Base-by-base conservation (phyloP, 2,113 vertebrate species). In the Opisthocomus hoazin region DNA sequence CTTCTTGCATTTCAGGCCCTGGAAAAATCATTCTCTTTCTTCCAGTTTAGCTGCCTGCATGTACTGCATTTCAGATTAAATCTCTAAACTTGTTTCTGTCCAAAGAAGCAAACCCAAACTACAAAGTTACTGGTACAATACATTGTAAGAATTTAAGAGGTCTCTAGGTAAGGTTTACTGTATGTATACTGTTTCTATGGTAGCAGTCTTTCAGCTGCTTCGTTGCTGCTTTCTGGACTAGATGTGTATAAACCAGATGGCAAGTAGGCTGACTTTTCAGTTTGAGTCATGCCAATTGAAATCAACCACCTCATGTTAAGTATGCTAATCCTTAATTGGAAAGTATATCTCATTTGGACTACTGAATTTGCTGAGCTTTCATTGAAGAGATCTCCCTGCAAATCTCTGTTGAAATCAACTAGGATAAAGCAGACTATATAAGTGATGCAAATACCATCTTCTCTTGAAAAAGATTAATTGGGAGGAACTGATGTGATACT, bases 251-350 rank as follows among this genome's bases (percentile, higher is more conserved):
- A 95, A 91, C 58, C 94, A 89, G 84, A 95, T 95, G 97, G 88
- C 92, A 97, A 96, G 91, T 94, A 87, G 78, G 94, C 94, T 97
- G 97, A 97, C 89, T 95, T 98, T 97, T 98, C 94, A 89, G 87
- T 95, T 96, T 97, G 95, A 97, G 85, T 96, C 76, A 81, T 91
- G 91, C 85, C 48, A 71, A 94, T 81, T 94, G 94, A 96, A 96
- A 97, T n/a, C 51, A 54, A 96, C 97, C 97, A 60, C 71, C 84
- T 97, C 69, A 46, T 80, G 95, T 90, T 84, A 93, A 97, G 76
- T 89, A 69, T 88, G 89, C 79, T 97, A 96, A 96, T 97, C 92
- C 76, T 97, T 97, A 95, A 96, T 96, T 95, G 94, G 90, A 94
- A 97, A 90, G 66, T 54, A 78, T 90, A 94, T 93, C 88, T 79